A percentile compares a stretch with the other conserved stretches of the same genome.
Conservation (phyloP, 2,113 vertebrate genomes). For the Scytalopus superciliaris region DNA sequence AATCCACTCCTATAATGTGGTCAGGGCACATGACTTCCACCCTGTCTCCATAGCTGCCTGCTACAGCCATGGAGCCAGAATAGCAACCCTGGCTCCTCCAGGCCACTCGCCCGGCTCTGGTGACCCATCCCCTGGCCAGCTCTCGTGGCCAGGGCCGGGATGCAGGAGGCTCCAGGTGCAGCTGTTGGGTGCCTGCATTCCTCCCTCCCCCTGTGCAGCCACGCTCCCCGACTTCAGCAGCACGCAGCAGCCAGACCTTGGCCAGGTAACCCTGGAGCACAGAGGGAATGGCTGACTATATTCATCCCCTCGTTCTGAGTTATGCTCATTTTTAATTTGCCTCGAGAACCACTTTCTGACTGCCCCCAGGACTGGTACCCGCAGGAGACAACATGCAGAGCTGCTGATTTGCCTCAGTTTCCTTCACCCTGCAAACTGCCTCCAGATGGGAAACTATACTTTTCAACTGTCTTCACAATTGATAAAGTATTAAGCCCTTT, state of each 20-base stretch:
- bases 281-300: neutral
- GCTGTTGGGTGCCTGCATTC: neutral
- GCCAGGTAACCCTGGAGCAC: neutral
- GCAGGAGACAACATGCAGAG: fast-evolving
- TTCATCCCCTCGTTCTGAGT: neutral
- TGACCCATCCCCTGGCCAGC: neutral
- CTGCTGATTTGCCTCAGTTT: neutral
- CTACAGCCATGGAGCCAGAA: neutral
- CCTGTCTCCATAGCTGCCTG: constrained; percentile 17
- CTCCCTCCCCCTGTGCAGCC: neutral
- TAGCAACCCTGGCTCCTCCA: neutral
- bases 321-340: neutral
- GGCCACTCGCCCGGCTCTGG: neutral
- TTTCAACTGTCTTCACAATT: neutral
- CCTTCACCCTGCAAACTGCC: neutral
- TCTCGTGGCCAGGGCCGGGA: fast-evolving
- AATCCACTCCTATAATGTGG: constrained; percentile 45
- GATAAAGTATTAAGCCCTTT: neutral
- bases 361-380: neutral
- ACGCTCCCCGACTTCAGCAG: fast-evolving
- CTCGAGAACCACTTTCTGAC: neutral
- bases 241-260: fast-evolving
- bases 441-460: neutral
- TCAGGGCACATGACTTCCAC: constrained; percentile 48
- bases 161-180: neutral